Percentiles rank a stretch among this genome's conserved stretches.
Conservation (phyloP, 1,140 invertebrate genomes). For the Centruroides vittatus region DNA sequence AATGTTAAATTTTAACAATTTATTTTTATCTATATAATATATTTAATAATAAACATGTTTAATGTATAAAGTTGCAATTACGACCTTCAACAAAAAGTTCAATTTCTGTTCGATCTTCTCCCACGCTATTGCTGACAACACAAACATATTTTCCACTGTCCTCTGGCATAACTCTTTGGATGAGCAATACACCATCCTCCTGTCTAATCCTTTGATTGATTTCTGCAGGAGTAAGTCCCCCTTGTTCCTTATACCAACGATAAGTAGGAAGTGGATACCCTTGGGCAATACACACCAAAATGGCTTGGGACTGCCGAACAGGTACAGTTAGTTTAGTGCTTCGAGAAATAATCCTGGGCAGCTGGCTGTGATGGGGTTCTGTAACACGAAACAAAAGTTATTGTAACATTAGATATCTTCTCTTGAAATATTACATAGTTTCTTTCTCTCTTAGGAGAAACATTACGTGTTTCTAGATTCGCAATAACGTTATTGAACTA, state of each 20-base stretch:
- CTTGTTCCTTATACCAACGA: constrained; percentile 34
- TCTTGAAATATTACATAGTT: too few species aligned
- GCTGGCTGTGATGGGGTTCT: constrained; percentile 13
- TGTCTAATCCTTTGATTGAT: constrained; percentile 1
- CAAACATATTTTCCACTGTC: constrained; percentile 19
- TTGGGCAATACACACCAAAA: constrained; percentile 61
- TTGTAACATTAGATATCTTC: not conserved
- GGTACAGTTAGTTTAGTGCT: not conserved
- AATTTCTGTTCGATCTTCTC: constrained; percentile 19
- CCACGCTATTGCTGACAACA: constrained; percentile 20
- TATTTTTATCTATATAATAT: too few species aligned
- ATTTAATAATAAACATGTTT: too few species aligned
- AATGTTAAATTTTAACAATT: too few species aligned
- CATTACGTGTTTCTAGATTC: not conserved
- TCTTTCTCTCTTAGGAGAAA: not conserved
- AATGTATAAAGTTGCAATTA: too few species aligned
- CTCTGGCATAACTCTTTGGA: constrained; percentile 10
- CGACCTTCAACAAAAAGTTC: constrained; percentile 19
- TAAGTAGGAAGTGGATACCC: constrained; percentile 50
- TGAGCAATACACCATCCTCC: constrained; percentile 15
- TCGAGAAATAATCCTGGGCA: constrained; percentile 9
- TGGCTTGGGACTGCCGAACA: not conserved
- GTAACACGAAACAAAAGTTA: not conserved
- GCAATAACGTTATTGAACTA: too few species aligned
- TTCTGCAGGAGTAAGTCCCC: not conserved